phyloP scores from a whole-genome alignment of 2,113 vertebrate genomes.

The Sardina pilchardus region DNA sequence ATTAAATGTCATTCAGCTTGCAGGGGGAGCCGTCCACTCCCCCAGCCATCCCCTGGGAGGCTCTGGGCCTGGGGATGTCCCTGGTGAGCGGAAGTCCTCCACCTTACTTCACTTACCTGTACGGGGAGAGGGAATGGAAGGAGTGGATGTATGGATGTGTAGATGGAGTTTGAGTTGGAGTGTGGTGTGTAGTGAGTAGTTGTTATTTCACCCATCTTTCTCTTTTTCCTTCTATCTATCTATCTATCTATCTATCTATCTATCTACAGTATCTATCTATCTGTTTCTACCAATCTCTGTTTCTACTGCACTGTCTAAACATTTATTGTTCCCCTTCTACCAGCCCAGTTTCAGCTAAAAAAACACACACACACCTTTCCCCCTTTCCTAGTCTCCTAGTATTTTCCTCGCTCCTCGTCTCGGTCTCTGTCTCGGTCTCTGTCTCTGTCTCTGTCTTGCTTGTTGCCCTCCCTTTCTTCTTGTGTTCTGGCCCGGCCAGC shows the following conservation, averaged over 20 bases:
- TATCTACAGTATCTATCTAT: slow-evolving; percentile 2
- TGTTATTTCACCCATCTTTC: neutral
- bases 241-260: neutral
- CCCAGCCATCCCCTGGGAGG: neutral
- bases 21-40: neutral
- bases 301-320: neutral
- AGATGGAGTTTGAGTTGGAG: neutral
- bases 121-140: neutral
- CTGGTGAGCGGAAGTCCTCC: neutral
- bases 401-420: neutral
- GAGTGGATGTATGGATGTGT: neutral
- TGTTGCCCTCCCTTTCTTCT: neutral
- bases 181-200: neutral
- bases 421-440: neutral
- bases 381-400: neutral
- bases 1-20: slow-evolving; percentile 53
- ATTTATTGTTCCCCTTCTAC: neutral
- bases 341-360: neutral
- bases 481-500: neutral
- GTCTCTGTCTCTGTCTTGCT: neutral
- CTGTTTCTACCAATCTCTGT: slow-evolving; percentile 12
- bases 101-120: neutral
- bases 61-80: neutral
- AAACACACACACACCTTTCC: neutral
- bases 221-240: neutral